Base-by-base conservation (phyloP, 1,140 invertebrate genomes). In the Battus philenor region DNA sequence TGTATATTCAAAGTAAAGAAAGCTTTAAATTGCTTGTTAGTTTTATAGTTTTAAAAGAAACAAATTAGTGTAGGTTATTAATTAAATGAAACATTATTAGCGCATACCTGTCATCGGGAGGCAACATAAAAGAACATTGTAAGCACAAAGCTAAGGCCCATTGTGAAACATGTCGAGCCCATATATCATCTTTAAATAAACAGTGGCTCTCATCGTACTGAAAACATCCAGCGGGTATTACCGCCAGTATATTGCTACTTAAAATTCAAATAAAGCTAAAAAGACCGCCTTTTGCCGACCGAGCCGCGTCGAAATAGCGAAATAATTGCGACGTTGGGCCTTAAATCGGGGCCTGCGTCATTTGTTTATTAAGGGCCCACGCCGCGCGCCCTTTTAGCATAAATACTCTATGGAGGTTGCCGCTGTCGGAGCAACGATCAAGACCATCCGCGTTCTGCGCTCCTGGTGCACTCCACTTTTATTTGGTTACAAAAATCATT, bases 361-460 rank as follows among this genome's bases (percentile, higher is more conserved):
- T 75, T 75, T 73, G 74, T 75, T 75, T 75, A 75, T 75, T 78
- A 75, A 73, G 63, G 63, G 55, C 8, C 52, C 58, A 32, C 56
- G 64, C 67, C 62, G 62, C 59, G 45, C 54, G 57, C 55, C 67
- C 59, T 65, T 69, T 78, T 75, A 75, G 65, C 74, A 73, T 78
- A 78, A 75, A 71, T 69, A 74, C 54, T 22, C 12, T 2, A 18
- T n/a, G n/a, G n/a, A n/a, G n/a, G n/a, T n/a, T 16, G n/a, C 13
- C n/a, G 22, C 13, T 13, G 38, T 15, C 38, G 24, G 12, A n/a
- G 4, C 27, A 10, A 27, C n/a, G 18, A 10, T 10, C 9, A 30
- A 30, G 27, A 30, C 27, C 22, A 16, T 13, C 3, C 13, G 22
- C n/a, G n/a, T n/a, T n/a, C n/a, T n/a, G n/a, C n/a, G n/a, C n/a